Evolutionary conservation across 2,113 vertebrate genomes (phyloP).

Genomic region (Elachura formosa): DNA sequence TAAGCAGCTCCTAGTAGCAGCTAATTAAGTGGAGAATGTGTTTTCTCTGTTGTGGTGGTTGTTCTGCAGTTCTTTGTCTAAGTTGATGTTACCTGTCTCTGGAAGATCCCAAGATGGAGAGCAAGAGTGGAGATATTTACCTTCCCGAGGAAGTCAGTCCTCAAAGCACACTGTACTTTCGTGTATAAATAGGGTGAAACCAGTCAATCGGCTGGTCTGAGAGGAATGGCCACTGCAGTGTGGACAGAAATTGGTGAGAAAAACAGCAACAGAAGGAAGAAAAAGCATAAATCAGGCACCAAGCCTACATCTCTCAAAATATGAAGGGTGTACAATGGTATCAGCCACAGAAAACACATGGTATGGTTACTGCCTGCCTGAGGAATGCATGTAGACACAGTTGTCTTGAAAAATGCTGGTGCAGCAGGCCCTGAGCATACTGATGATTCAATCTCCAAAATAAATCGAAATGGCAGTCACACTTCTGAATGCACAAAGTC

Average conservation of each 20-base stretch:
- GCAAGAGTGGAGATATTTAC: not conserved
- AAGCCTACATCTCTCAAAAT: not conserved
- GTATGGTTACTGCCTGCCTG: not conserved
- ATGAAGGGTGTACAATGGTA: not conserved
- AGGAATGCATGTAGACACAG: not conserved
- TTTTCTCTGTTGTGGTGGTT: not conserved
- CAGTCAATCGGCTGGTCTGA: not conserved
- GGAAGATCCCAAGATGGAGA: not conserved
- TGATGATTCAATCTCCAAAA: slow-evolving; percentile 49
- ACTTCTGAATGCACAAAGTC: slow-evolving; percentile 30
- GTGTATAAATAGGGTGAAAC: not conserved
- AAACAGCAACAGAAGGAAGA: not conserved
- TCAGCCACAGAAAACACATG: not conserved
- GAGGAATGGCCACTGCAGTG: not conserved
- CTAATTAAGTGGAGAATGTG: not conserved
- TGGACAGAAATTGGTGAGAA: not conserved
- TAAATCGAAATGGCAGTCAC: slow-evolving; percentile 29
- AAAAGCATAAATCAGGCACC: not conserved
- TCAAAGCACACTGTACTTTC: not conserved
- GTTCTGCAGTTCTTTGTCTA: not conserved
- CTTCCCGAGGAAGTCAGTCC: not conserved
- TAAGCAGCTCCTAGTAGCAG: not conserved
- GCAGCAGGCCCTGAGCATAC: slow-evolving; percentile 13
- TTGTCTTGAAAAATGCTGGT: slow-evolving; percentile 36
- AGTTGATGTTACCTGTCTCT: not conserved